phyloP scores from a whole-genome alignment of 2,797 vertebrate species.

The Ispidina lecontei region DNA sequence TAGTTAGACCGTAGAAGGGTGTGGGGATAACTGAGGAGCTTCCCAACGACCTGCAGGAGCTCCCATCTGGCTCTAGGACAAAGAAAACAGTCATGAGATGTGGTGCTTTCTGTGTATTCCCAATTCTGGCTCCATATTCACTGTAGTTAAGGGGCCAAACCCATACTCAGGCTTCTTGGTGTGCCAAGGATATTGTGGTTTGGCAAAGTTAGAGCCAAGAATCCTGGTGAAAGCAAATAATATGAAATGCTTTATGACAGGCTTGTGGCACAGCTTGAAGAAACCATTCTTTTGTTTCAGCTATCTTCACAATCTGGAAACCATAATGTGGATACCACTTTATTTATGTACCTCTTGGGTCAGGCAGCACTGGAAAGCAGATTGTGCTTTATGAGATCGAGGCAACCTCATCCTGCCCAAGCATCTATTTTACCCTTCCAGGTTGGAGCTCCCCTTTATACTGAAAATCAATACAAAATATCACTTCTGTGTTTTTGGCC shows the following conservation, averaged over 20 bases:
- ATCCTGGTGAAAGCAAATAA: not conserved
- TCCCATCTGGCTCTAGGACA: not conserved
- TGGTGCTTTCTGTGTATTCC: not conserved
- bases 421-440: not conserved
- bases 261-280: not conserved
- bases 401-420: not conserved
- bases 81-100: not conserved
- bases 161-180: rapidly evolving
- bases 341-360: not conserved
- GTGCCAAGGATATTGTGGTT: not conserved
- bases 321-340: not conserved
- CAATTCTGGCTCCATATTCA: not conserved
- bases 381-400: not conserved
- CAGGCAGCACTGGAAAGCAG: not conserved
- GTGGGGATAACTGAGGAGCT: not conserved
- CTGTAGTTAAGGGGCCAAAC: not conserved
- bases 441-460: not conserved
- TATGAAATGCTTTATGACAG: not conserved
- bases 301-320: not conserved
- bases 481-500: not conserved
- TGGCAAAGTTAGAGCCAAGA: not conserved
- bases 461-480: not conserved
- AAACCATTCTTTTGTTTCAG: not conserved
- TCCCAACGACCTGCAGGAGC: not conserved
- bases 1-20: not conserved